Conservation (phyloP, 2,888 invertebrate genomes). For the Dromius quadrimaculatus region DNA sequence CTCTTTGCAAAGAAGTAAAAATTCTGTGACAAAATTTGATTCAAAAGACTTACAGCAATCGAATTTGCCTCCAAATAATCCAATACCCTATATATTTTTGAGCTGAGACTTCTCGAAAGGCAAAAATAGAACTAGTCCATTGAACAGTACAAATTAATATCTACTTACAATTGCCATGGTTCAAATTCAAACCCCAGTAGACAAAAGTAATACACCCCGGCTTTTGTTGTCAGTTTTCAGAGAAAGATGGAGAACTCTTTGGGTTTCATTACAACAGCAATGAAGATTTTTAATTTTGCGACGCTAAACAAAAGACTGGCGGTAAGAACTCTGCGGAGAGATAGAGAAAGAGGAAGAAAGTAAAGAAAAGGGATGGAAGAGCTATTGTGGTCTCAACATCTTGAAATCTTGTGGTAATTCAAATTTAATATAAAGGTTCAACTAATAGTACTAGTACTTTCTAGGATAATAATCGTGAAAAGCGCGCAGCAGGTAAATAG, state of each 20-base stretch:
- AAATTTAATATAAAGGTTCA: too few species aligned
- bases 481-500: too few species aligned
- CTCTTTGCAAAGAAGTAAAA: too few species aligned
- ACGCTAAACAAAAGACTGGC: slow-evolving; percentile 49
- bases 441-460: too few species aligned
- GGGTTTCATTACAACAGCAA: slow-evolving; percentile 56
- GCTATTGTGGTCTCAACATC: slow-evolving; percentile 13
- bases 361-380: slow-evolving; percentile 13
- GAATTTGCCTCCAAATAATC: too few species aligned
- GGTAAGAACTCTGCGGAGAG: slow-evolving; percentile 15
- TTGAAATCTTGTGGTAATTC: too few species aligned
- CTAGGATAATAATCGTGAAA: too few species aligned
- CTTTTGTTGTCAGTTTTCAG: slow-evolving; percentile 1
- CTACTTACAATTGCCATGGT: slow-evolving; percentile 20
- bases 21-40: too few species aligned
- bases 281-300: slow-evolving; percentile 58
- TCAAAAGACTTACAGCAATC: too few species aligned
- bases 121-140: slow-evolving; percentile 12
- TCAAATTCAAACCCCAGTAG: slow-evolving; percentile 1
- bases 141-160: slow-evolving; percentile 12
- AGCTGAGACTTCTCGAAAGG: too few species aligned
- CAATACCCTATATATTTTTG: too few species aligned
- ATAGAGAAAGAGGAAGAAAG: not conserved
- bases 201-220: slow-evolving; percentile 5
- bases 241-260: slow-evolving; percentile 21